Percentiles rank a stretch among this genome's conserved stretches.
Conservation (phyloP, 2,797 vertebrate species). For the Acanthornis magna region DNA sequence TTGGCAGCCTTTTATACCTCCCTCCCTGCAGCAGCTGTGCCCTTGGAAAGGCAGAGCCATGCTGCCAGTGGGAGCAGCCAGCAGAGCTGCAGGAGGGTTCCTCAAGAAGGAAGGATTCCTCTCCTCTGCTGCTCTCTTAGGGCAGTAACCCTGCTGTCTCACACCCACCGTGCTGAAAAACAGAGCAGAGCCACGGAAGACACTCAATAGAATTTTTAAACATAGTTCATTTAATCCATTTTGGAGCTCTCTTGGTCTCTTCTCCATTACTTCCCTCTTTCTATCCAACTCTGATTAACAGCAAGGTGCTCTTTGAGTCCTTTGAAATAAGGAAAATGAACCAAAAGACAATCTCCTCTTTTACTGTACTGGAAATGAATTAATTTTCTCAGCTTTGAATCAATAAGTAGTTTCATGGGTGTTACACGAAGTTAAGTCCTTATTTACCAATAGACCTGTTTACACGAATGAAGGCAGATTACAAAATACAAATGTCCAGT, state of each 20-base stretch:
- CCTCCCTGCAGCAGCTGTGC: not conserved
- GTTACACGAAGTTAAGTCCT: conserved; percentile 42
- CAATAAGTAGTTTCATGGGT: conserved; percentile 4
- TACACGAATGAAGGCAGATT: conserved; percentile 16
- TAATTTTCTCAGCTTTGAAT: conserved; percentile 22
- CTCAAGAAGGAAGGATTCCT: not conserved
- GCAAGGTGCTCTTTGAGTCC: not conserved
- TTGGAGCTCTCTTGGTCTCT: not conserved
- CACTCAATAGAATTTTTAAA: not conserved
- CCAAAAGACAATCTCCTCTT: not conserved
- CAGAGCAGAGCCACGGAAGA: not conserved
- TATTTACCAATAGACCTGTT: not conserved
- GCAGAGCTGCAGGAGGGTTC: not conserved
- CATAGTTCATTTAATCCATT: not conserved
- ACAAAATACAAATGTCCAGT: not conserved
- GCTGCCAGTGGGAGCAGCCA: not conserved
- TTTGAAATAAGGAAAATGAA: not conserved
- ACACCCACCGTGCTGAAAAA: not conserved
- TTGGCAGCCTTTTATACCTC: not conserved
- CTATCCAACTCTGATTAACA: not conserved
- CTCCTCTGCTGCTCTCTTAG: not conserved
- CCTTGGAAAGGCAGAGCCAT: not conserved
- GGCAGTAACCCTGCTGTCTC: not conserved
- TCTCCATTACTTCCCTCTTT: not conserved
- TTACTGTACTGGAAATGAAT: not conserved